Evolutionary conservation across 2,113 vertebrate species (phyloP), one percentile per base, ranked within the genome.

Genomic region (Sturnira hondurensis): DNA sequence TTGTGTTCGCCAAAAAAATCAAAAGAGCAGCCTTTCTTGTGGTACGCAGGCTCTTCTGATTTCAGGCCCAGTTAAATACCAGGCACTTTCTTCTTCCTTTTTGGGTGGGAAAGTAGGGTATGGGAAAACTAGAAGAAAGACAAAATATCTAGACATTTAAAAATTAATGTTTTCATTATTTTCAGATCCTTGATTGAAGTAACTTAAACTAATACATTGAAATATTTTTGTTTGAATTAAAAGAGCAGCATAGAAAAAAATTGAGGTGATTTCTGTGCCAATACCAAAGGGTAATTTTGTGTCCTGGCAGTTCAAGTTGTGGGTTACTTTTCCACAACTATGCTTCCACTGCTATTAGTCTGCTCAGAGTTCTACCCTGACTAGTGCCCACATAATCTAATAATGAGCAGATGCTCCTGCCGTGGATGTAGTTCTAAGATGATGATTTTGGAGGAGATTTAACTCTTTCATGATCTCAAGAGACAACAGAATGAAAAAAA

Each of bases 311-410:
- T 91, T 96, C 80, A 92, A 52, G 80, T 19, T 96, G 93, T 89
- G 94, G 89, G 86, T 92, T 91, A 58, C 58, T 96, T 96, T 96
- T 94, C 97, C 86, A 80, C 80, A 97, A 76, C 68, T 96, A 84
- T 82, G 65, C 58, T 95, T 95, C 58, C 83, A 67, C 70, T 94
- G 83, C 86, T 86, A 83, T 89, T 68, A 50, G 77, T 47, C 86
- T 91, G 38, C 43, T 71, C 80, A n/a, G 80, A 81, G 84, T 71
- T 97, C 76, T 95, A 19, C 16, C 45, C 93, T 91, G 45, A 81
- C 83, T 80, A 89, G 86, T 96, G 56, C 63, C 80, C 93, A 86
- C 89, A 93, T 84, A 86, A 93, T 95, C 56, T 87, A 97, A 89
- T 76, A 94, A 96, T 67, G 73, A 96, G 50, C 78, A 89, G 47